phyloP scores from a whole-genome alignment of 37 sponge, comb jelly and placozoan genomes.

The Amphimedon queenslandica region DNA sequence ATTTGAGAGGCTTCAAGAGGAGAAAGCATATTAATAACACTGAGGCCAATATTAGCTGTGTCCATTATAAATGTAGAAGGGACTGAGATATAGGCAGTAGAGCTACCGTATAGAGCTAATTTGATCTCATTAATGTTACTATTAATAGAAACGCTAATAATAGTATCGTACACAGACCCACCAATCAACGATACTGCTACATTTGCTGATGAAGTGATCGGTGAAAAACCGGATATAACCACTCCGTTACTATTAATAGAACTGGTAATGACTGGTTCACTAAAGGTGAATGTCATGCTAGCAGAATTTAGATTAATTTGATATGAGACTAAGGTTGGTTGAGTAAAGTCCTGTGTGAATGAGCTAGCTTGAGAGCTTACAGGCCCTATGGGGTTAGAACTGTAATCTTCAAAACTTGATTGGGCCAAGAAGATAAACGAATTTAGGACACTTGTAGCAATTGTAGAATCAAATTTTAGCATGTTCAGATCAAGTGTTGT shows the following conservation, averaged over 20 bases:
- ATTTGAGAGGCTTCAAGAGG: not conserved
- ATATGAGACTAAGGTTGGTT: constrained; percentile 6
- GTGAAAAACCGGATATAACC: not conserved
- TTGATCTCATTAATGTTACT: not conserved
- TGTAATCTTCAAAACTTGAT: constrained; percentile 2
- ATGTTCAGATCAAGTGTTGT: not conserved
- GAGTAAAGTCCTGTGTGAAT: not conserved
- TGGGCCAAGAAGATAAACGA: not conserved
- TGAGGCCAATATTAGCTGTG: not conserved
- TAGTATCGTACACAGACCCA: not conserved
- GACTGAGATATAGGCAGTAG: not conserved
- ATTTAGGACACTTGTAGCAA: constrained; percentile 2
- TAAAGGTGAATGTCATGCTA: constrained; percentile 8
- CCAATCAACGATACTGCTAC: not conserved
- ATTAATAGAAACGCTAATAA: not conserved
- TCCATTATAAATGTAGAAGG: not conserved
- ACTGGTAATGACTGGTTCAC: constrained; percentile 5
- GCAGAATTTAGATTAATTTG: constrained; percentile 14
- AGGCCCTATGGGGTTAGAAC: not conserved
- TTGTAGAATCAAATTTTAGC: constrained; percentile 3
- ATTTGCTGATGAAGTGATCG: not conserved
- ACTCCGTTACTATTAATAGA: not conserved
- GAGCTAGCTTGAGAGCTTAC: not conserved
- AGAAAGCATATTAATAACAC: not conserved
- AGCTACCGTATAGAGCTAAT: not conserved